Percentiles rank a stretch among this genome's conserved stretches.
These are phyloP conservation scores for Yponomeuta evonymella DNA, from an alignment of 2,888 invertebrate genomes.

Conservation along the genomic window DNA sequence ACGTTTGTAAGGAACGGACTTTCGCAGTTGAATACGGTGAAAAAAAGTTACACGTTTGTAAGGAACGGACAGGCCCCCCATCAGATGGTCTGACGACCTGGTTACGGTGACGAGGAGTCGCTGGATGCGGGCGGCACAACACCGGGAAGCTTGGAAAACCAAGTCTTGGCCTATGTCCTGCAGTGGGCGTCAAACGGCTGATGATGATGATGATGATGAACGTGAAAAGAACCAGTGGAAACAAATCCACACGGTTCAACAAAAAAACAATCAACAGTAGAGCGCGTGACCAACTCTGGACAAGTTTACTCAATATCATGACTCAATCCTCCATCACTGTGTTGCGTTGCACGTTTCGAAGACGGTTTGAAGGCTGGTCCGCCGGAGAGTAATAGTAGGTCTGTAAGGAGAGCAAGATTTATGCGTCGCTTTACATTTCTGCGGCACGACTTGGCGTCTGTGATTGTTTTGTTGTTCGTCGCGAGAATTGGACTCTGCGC, in stretches of 20 bases:
- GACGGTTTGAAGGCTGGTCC: conserved; percentile 3
- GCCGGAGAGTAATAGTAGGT: neutral
- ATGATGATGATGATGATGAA: too few relatives aligned
- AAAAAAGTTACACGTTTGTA: too few relatives aligned
- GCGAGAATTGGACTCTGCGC: neutral
- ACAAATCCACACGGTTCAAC: neutral
- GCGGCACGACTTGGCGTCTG: neutral
- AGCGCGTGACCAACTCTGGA: neutral
- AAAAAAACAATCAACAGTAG: neutral
- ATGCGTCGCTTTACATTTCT: conserved; percentile 28
- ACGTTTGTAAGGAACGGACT: too few relatives aligned
- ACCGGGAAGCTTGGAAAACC: too few relatives aligned
- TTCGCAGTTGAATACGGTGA: too few relatives aligned
- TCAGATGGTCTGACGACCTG: too few relatives aligned
- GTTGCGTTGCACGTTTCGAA: neutral
- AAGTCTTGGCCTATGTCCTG: too few relatives aligned
- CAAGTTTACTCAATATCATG: neutral
- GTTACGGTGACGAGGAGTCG: too few relatives aligned
- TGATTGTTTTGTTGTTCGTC: neutral
- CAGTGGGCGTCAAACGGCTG: too few relatives aligned
- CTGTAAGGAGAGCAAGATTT: conserved; percentile 23
- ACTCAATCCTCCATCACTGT: neutral
- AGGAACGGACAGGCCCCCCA: too few relatives aligned
- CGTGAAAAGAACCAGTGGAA: neutral
- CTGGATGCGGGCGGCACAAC: too few relatives aligned